These are phyloP conservation scores for Corydoras sp. DNA, from an alignment of 2,113 vertebrate genomes.

Conservation along the genomic window DNA sequence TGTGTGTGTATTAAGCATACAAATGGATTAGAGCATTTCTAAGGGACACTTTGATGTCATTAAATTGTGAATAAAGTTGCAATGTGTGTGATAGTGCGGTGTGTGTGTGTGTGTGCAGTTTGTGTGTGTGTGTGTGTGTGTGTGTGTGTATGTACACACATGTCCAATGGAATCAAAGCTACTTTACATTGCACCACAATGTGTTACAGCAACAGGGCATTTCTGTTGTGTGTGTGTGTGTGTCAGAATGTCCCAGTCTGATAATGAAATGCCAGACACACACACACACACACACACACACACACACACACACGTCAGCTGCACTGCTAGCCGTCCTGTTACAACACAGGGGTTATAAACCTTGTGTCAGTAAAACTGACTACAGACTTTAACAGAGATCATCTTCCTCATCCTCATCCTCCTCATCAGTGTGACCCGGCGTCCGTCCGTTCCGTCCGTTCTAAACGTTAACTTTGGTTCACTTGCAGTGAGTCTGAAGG, in stretches of 20 bases:
- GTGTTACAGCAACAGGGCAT: background rate
- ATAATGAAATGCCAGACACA: conserved; percentile 4
- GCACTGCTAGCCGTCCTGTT: no score
- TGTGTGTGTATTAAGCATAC: background rate
- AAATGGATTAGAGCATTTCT: conserved; percentile 24
- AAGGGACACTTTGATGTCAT: conserved; percentile 3
- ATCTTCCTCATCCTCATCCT: no score
- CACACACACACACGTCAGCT: background rate
- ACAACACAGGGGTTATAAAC: no score
- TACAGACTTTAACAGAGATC: no score
- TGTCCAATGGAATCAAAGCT: background rate
- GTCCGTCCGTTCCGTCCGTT: no score
- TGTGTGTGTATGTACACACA: conserved; percentile 15
- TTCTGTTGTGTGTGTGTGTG: background rate
- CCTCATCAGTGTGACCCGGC: no score
- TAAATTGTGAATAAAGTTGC: conserved; percentile 7
- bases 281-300: background rate
- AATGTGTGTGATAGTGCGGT: background rate
- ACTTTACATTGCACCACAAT: background rate
- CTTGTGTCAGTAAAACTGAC: no score
- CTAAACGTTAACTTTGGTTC: no score
- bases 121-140: conserved; percentile 15
- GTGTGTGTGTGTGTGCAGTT: background rate
- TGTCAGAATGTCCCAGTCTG: background rate
- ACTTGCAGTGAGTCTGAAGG: no score